Base-by-base conservation (phyloP, 2,888 invertebrate species). In the Dorcus hopei region DNA sequence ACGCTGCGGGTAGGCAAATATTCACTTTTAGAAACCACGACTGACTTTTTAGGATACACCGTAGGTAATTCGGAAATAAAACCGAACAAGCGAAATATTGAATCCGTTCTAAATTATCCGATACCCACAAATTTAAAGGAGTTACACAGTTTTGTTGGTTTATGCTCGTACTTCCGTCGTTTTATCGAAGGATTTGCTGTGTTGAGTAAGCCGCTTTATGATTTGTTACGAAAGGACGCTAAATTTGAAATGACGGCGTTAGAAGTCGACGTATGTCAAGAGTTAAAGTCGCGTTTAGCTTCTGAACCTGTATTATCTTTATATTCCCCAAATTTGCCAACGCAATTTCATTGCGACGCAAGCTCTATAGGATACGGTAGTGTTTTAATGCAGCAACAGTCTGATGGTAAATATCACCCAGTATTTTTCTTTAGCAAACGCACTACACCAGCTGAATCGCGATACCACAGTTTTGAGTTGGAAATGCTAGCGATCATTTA, bases 291-390 rank as follows among this genome's bases (percentile, higher is more conserved):
- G 26, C 26, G 26, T 6, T 33, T 33, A 6, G 26, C 26, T 33
- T 33, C 26, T 6, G 26, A 33, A 6, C 26, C 26, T 0, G 26
- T 33, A 6, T 33, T 33, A 33, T 4, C 26, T 6, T 33, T 33
- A 33, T 33, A 33, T 33, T 33, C 42, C 26, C 26, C 26, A 6
- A 7, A 33, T 33, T 33, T 33, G 6, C 3, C 26, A 33, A 75
- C 74, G 1, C 68, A 76, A 57, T 52, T 76, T 40, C 74, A 75
- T 53, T 72, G 71, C 16, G 74, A 76, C 59, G 74, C 72, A 0
- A 71, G 70, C 52, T 53, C 66, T 0, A 9, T 58, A 4, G 74
- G 74, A 0, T 74, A 65, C 54, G 74, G 72, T 1, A 66, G 68
- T 2, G 65, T 74, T 6, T 54, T 75, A 11, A 14, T 76, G 39